Conservation (phyloP, 2,888 invertebrate genomes). For the Idaea biselata region DNA sequence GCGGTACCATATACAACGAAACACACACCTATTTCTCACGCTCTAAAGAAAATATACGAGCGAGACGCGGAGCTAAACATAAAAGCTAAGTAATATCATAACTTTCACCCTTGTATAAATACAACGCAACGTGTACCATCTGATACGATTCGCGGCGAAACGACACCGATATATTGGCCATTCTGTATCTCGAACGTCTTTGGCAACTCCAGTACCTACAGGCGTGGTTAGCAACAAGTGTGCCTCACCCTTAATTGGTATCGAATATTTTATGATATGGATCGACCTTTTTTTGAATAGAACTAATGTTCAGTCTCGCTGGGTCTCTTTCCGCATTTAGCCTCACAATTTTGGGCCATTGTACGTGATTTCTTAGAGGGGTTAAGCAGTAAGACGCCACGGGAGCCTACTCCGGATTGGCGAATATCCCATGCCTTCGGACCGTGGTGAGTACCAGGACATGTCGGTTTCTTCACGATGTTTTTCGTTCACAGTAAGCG, state of each 20-base stretch:
- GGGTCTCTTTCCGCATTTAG: no score
- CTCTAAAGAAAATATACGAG: slow-evolving; percentile 3
- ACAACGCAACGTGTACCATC: not conserved
- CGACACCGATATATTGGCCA: slow-evolving; percentile 1
- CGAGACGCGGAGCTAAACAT: not conserved
- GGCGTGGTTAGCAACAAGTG: slow-evolving; percentile 39
- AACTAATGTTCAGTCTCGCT: slow-evolving; percentile 13
- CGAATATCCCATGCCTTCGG: no score
- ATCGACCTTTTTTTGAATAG: not conserved
- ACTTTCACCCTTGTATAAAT: slow-evolving; percentile 1
- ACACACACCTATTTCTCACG: not conserved
- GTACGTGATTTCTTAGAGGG: no score
- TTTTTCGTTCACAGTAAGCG: no score
- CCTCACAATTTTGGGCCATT: no score
- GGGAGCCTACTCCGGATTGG: no score
- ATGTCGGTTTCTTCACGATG: no score
- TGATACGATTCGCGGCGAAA: not conserved
- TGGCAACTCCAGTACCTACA: slow-evolving; percentile 16
- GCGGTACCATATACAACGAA: not conserved
- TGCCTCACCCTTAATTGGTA: slow-evolving; percentile 22
- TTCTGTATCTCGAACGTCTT: not conserved
- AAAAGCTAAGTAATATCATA: slow-evolving; percentile 1
- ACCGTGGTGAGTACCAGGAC: no score
- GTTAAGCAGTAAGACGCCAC: no score
- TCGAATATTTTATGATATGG: slow-evolving; percentile 23